Evolutionary conservation across 2,888 invertebrate species (phyloP).

Genomic region (Hyalella azteca): DNA sequence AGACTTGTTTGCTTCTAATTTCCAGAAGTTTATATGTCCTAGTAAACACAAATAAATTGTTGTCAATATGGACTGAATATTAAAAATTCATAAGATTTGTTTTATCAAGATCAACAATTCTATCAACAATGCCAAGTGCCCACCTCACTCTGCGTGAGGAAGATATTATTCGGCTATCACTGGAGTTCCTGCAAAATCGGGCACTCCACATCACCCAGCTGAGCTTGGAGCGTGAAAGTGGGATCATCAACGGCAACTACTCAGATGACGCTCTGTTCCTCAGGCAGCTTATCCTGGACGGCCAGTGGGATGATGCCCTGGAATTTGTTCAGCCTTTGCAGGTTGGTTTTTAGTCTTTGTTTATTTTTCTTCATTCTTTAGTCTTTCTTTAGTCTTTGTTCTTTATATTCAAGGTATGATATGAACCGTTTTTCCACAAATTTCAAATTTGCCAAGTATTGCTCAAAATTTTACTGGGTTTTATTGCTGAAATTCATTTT

Average conservation of each 20-base stretch:
- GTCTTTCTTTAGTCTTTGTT: too few relatives aligned
- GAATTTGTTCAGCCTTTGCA: constrained; percentile 93
- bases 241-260: constrained; percentile 89
- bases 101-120: not conserved
- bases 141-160: constrained; percentile 85
- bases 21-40: too few relatives aligned
- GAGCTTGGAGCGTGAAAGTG: constrained; percentile 75
- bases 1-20: too few relatives aligned
- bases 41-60: too few relatives aligned
- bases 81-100: too few relatives aligned
- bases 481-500: not conserved
- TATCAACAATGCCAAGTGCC: constrained; percentile 75
- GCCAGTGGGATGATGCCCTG: constrained; percentile 96
- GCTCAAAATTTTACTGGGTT: not conserved
- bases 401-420: too few relatives aligned
- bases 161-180: constrained; percentile 82
- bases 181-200: constrained; percentile 86
- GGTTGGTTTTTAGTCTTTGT: constrained; percentile 26
- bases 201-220: constrained; percentile 84
- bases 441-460: not conserved
- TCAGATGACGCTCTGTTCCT: constrained; percentile 94
- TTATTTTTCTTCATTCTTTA: not conserved
- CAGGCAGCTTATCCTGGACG: constrained; percentile 91
- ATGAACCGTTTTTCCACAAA: too few relatives aligned
- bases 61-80: too few relatives aligned